A percentile compares a stretch with the other conserved stretches of the same genome.
These are phyloP conservation scores for Eira barbara DNA, from an alignment of 2,113 vertebrate genomes.

Conservation along the genomic window DNA sequence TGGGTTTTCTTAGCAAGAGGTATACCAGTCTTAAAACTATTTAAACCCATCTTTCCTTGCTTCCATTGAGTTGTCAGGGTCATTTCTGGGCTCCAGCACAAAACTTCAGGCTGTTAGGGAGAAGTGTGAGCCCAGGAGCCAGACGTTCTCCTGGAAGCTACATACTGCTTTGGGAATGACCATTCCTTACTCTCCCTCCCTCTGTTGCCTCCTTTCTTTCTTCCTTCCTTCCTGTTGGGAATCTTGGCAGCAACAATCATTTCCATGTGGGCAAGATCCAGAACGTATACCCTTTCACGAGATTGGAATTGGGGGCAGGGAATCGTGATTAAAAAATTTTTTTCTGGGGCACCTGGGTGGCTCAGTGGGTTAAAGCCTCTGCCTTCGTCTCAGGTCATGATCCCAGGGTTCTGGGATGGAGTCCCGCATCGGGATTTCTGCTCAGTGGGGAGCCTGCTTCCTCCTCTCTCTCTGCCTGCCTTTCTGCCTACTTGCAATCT, in stretches of 20 bases:
- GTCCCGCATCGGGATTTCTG: too few species aligned
- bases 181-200: neutral
- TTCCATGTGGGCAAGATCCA: neutral
- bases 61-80: neutral
- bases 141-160: neutral
- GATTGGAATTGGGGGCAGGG: neutral
- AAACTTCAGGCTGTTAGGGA: neutral
- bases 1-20: neutral
- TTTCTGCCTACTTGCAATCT: too few species aligned
- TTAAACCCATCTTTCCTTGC: neutral
- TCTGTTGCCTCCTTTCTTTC: fast-evolving
- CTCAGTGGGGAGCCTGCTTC: too few species aligned
- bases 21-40: neutral
- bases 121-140: neutral
- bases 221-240: neutral
- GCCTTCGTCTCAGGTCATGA: too few species aligned
- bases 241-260: neutral
- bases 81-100: neutral
- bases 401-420: too few species aligned
- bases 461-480: too few species aligned
- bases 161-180: neutral
- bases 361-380: too few species aligned
- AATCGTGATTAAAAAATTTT: neutral
- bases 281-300: neutral
- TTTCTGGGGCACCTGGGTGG: too few species aligned